Evolutionary conservation across 2,113 vertebrate genomes (phyloP).

Genomic region (Pachycephala philippinensis): DNA sequence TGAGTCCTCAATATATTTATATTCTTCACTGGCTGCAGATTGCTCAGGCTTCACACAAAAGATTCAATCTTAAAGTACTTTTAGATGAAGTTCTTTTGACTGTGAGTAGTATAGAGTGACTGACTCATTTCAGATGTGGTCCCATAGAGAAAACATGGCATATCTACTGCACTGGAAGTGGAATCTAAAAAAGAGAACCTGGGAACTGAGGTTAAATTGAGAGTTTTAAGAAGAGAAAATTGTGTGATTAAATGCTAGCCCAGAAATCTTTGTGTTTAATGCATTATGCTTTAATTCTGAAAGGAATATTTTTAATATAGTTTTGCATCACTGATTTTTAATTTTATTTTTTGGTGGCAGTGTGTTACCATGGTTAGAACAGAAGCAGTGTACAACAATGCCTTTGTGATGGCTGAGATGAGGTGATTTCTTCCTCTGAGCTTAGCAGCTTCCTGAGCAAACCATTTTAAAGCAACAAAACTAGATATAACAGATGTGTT

Average conservation of each 20-base stretch:
- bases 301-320: background rate
- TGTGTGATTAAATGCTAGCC: background rate
- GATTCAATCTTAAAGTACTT: constrained; percentile 30
- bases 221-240: background rate
- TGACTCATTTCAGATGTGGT: constrained; percentile 10
- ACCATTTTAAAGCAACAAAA: constrained; percentile 34
- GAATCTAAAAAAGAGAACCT: background rate
- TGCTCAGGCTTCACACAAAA: constrained; percentile 31
- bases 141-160: background rate
- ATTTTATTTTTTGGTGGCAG: background rate
- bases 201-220: background rate
- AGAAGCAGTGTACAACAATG: background rate
- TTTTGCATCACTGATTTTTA: background rate
- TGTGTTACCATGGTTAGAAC: background rate
- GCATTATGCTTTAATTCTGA: background rate
- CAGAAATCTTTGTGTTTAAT: background rate
- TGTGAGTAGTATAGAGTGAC: background rate
- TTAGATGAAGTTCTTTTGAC: constrained; percentile 28
- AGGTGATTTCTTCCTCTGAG: background rate
- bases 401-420: background rate
- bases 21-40: background rate
- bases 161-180: background rate
- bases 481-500: constrained; percentile 49
- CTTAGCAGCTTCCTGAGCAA: constrained; percentile 6
- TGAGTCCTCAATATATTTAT: constrained; percentile 12